Evolutionary conservation across 2,888 invertebrate species (phyloP).

Genomic region (Endotricha flammealis): DNA sequence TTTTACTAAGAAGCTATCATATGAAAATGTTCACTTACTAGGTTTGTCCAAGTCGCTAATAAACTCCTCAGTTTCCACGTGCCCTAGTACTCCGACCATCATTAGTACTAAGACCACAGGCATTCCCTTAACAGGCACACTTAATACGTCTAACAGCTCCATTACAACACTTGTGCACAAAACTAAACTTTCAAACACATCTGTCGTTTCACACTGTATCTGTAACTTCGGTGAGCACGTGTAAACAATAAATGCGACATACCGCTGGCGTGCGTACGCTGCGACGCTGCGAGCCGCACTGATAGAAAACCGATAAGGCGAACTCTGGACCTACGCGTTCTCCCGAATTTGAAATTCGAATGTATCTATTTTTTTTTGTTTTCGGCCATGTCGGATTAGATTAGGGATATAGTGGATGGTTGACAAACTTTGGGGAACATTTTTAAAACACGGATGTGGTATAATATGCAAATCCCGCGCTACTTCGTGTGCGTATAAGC

Average conservation of each 20-base stretch:
- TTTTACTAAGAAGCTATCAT: too few species aligned
- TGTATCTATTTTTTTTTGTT: conserved; percentile 8
- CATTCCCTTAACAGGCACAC: conserved; percentile 19
- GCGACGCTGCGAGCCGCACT: conserved; percentile 50
- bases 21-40: conserved; percentile 58
- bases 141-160: conserved; percentile 21
- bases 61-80: conserved; percentile 72
- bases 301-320: conserved; percentile 58
- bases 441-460: too few species aligned
- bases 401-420: too few species aligned
- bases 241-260: conserved; percentile 46
- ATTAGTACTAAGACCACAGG: conserved; percentile 37
- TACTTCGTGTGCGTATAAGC: too few species aligned
- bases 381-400: too few species aligned
- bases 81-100: conserved; percentile 54
- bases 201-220: conserved; percentile 7
- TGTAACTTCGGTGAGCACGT: conserved; percentile 29
- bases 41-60: conserved; percentile 79
- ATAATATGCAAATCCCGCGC: too few species aligned
- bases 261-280: conserved; percentile 46
- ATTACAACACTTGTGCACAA: conserved; percentile 11
- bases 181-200: background rate
- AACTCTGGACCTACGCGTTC: conserved; percentile 33
- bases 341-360: conserved; percentile 27
- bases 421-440: too few species aligned